phyloP scores from a whole-genome alignment of 2,888 invertebrate species.

The Noctua pronuba region DNA sequence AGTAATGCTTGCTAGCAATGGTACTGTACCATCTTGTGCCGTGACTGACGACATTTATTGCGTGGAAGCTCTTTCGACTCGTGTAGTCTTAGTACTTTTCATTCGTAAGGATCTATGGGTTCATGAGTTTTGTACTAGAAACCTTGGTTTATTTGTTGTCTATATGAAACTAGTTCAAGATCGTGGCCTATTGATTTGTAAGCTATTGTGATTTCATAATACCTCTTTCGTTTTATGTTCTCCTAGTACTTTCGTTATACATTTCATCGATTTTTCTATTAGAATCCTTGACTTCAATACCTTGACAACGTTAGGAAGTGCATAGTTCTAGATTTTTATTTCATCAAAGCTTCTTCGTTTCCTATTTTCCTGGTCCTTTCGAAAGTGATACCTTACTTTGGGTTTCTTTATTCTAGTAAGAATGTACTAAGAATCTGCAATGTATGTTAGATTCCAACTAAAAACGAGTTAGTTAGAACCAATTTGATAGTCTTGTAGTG shows the following conservation, averaged over 20 bases:
- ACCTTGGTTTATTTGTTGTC: not conserved
- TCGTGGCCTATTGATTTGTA: not conserved
- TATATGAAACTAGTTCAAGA: not conserved
- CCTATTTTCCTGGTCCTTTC: conserved; percentile 8
- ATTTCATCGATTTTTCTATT: conserved; percentile 9
- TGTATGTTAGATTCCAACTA: not conserved
- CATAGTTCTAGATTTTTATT: conserved; percentile 12
- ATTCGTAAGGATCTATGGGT: not conserved
- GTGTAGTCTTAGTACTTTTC: conserved; percentile 40
- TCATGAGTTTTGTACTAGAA: not conserved
- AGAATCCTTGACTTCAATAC: not conserved
- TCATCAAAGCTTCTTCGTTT: not conserved
- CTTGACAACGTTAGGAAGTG: not conserved
- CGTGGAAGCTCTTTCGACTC: conserved; percentile 26
- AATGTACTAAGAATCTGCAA: not conserved
- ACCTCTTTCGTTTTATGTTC: conserved; percentile 6
- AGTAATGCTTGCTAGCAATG: conserved; percentile 31
- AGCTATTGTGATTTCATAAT: not conserved
- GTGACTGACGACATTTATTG: conserved; percentile 24
- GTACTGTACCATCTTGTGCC: conserved; percentile 31
- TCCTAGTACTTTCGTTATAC: conserved; percentile 29
- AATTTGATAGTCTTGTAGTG: conserved; percentile 30
- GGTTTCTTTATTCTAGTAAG: not conserved
- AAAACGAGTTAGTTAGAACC: conserved; percentile 11
- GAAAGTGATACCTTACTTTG: not conserved